phyloP scores from a whole-genome alignment of 2,113 vertebrate genomes.

The Capreolus pygargus region DNA sequence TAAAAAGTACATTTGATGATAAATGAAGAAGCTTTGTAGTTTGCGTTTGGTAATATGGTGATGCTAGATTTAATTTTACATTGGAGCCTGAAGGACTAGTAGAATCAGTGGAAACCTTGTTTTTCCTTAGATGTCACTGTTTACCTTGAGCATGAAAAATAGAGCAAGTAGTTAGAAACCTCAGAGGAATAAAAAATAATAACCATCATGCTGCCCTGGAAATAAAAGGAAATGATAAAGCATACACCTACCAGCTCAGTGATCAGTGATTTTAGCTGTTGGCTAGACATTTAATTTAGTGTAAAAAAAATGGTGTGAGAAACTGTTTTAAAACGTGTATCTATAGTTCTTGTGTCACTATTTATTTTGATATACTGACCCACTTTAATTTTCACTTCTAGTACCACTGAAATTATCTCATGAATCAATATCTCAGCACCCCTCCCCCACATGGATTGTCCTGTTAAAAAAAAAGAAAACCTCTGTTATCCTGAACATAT shows the following conservation, averaged over 20 bases:
- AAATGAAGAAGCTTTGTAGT: background rate
- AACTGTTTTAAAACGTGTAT: slow-evolving; percentile 21
- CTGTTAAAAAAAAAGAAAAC: slow-evolving; percentile 36
- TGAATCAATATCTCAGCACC: background rate
- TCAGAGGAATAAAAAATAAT: slow-evolving; percentile 67
- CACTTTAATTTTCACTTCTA: slow-evolving; percentile 49
- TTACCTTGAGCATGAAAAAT: slow-evolving; percentile 69
- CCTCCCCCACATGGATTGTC: background rate
- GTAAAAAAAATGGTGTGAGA: slow-evolving; percentile 54
- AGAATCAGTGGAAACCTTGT: slow-evolving; percentile 29
- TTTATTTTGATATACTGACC: slow-evolving; percentile 68
- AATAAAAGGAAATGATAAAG: slow-evolving; percentile 61
- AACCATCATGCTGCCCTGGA: background rate
- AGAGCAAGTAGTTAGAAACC: slow-evolving; percentile 41
- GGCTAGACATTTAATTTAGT: slow-evolving; percentile 60
- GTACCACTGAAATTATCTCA: slow-evolving; percentile 30
- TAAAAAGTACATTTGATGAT: background rate
- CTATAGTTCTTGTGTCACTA: slow-evolving; percentile 35
- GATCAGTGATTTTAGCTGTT: slow-evolving; percentile 29
- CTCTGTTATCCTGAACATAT: slow-evolving; percentile 16
- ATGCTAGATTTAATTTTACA: slow-evolving; percentile 42
- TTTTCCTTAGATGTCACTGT: slow-evolving; percentile 47
- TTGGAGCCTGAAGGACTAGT: background rate
- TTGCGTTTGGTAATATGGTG: background rate
- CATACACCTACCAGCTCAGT: slow-evolving; percentile 2